Base-by-base conservation (phyloP, 2,113 vertebrate genomes). In the Neomonachus schauinslandi region DNA sequence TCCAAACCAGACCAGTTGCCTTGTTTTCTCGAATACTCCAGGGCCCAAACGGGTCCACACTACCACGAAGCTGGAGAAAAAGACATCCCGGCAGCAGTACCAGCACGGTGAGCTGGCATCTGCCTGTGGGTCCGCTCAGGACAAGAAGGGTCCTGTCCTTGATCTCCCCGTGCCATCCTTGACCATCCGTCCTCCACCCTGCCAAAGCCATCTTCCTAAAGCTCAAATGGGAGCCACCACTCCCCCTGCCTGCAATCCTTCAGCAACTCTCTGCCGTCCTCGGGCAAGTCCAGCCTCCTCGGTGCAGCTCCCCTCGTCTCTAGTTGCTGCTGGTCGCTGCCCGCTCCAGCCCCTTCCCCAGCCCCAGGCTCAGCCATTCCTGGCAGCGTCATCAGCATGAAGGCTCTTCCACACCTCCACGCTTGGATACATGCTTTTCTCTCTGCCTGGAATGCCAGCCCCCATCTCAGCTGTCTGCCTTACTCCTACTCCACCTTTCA, bases 401-500 rank as follows among this genome's bases (percentile, higher is more conserved):
- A 22, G 1, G 2, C 36, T 94, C 53, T 91, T 86, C 71, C 67
- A 55, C 53, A 67, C 77, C 81, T 88, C 76, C 39, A 46, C 8
- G 22, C 55, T 61, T 18, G 51, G 61, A 69, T 6, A 24, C 4
- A 1, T 4, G 77, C 33, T 76, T 79, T 55, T 67, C 31, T 93
- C 65, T 71, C 39, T 89, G 57, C 72, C n/a, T 61, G 3, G 85
- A 69, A 93, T 51, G 53, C 81, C 81, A 74, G 63, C 82, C 83
- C 81, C 46, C 49, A 36, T 46, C 82, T 83, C 4, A 0, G 46
- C 89, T 84, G 61, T 94, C 91, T 89, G 89, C 51, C 39, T 92
- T 15, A 65, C 92, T 95, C 97, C 92, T 93, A 80, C 96, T 95
- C 92, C 95, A 89, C 33, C 91, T 93, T 55, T 10, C 33, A 65